Percentiles rank a stretch among this genome's conserved stretches.
Conservation (phyloP, 1,140 invertebrate genomes). For the Drosophila orena region DNA sequence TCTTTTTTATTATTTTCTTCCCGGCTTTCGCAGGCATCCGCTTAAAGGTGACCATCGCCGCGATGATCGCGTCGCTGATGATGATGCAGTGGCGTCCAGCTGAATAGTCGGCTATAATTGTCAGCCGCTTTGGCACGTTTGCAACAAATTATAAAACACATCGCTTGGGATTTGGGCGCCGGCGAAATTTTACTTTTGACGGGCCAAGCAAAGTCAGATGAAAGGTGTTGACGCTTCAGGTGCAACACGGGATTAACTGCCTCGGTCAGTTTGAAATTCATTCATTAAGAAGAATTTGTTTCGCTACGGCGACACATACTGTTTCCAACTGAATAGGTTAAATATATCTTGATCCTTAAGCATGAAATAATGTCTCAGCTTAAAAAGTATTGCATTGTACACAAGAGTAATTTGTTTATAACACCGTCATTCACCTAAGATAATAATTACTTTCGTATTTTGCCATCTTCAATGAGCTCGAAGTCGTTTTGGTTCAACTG, state of each 20-base stretch:
- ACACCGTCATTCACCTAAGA: too few relatives aligned
- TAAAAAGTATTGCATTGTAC: too few relatives aligned
- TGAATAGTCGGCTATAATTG: constrained; percentile 66
- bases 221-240: constrained; percentile 13
- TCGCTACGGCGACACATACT: too few relatives aligned
- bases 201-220: constrained; percentile 13
- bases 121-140: constrained; percentile 71
- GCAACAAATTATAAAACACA: constrained; percentile 76
- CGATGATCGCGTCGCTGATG: constrained; percentile 56
- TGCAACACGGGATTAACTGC: constrained; percentile 3
- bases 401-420: too few relatives aligned
- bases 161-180: constrained; percentile 12
- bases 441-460: background rate
- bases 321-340: too few relatives aligned
- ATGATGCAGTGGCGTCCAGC: constrained; percentile 61
- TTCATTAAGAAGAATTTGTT: background rate
- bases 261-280: background rate
- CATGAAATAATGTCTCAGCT: too few relatives aligned
- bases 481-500: background rate
- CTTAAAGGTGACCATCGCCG: constrained; percentile 25
- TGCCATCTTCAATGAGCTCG: background rate
- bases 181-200: constrained; percentile 18
- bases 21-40: constrained; percentile 57
- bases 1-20: constrained; percentile 49
- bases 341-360: too few relatives aligned